phyloP scores from a whole-genome alignment of 2,888 invertebrate genomes.

The Pediacus dermestoides region DNA sequence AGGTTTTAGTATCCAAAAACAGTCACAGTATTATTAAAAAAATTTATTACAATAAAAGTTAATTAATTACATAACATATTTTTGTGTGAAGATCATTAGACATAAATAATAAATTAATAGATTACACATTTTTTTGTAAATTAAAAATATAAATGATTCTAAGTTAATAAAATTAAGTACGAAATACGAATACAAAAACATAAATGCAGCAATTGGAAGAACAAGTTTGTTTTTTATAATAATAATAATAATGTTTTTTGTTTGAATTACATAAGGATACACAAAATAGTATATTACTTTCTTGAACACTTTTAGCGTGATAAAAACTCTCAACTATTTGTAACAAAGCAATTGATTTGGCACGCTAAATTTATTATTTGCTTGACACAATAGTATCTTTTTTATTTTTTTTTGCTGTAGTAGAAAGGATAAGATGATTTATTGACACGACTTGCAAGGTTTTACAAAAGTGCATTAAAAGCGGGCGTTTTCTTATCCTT shows the following conservation, averaged over 20 bases:
- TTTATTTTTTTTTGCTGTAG: conserved; percentile 14
- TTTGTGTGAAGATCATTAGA: not conserved
- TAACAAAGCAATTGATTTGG: conserved; percentile 25
- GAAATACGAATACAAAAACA: conserved; percentile 3
- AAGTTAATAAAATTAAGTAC: not conserved
- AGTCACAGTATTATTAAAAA: too few relatives aligned
- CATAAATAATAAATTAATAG: conserved; percentile 3
- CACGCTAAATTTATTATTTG: conserved; percentile 23
- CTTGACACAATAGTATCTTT: conserved; percentile 32
- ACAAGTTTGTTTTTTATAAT: conserved; percentile 9
- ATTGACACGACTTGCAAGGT: too few relatives aligned
- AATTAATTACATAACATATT: conserved; percentile 5
- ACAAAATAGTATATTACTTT: conserved; percentile 23
- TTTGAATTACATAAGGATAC: conserved; percentile 19
- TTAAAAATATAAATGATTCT: conserved; percentile 7
- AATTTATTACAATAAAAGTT: too few relatives aligned
- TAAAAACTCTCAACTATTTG: conserved; percentile 20
- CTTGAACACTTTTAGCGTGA: conserved; percentile 8
- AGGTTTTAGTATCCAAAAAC: too few relatives aligned
- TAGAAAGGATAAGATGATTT: conserved; percentile 16
- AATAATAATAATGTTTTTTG: too few relatives aligned
- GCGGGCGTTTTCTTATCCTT: conserved; percentile 10
- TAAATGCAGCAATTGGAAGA: conserved; percentile 9
- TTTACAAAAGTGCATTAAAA: conserved; percentile 9
- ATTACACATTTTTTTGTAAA: conserved; percentile 3